phyloP scores from a whole-genome alignment of 2,797 vertebrate genomes.

The Scleropages formosus region DNA sequence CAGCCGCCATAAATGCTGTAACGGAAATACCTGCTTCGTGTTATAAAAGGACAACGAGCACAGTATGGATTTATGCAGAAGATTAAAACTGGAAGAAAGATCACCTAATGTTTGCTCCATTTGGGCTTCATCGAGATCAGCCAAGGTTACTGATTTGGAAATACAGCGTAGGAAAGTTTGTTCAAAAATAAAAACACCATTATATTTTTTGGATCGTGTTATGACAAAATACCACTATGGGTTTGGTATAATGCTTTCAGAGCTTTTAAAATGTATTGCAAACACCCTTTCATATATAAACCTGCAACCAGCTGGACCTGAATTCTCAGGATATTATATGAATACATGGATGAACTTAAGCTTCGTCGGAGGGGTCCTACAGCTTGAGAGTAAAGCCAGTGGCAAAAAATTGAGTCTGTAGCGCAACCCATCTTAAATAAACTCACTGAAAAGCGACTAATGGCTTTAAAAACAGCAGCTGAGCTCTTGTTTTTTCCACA shows the following conservation, averaged over 20 bases:
- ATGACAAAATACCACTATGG: constrained; percentile 22
- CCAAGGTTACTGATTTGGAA: constrained; percentile 25
- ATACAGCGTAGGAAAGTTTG: constrained; percentile 10
- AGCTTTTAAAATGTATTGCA: constrained; percentile 22
- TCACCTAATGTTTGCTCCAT: constrained; percentile 3
- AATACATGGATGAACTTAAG: constrained; percentile 19
- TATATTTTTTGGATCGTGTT: constrained; percentile 16
- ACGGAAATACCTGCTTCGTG: neutral
- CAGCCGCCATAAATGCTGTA: neutral
- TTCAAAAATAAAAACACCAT: constrained; percentile 23
- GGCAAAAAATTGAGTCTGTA: no score
- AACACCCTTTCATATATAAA: constrained; percentile 10
- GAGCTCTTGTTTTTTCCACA: constrained; percentile 1
- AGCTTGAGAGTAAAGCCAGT: neutral
- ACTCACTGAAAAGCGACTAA: constrained; percentile 25
- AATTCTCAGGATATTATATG: constrained; percentile 26
- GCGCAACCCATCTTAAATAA: constrained; percentile 22
- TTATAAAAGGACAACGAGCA: constrained; percentile 14
- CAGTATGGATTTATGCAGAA: neutral
- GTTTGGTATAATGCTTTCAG: constrained; percentile 10
- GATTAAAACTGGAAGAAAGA: constrained; percentile 1
- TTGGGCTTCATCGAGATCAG: neutral
- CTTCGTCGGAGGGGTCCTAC: neutral
- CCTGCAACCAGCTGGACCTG: constrained; percentile 21
- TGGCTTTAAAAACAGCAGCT: constrained; percentile 11